A percentile compares a stretch with the other conserved stretches of the same genome.
Evolutionary conservation across 2,888 invertebrate genomes (phyloP).

Genomic region (Pelosia muscerda): DNA sequence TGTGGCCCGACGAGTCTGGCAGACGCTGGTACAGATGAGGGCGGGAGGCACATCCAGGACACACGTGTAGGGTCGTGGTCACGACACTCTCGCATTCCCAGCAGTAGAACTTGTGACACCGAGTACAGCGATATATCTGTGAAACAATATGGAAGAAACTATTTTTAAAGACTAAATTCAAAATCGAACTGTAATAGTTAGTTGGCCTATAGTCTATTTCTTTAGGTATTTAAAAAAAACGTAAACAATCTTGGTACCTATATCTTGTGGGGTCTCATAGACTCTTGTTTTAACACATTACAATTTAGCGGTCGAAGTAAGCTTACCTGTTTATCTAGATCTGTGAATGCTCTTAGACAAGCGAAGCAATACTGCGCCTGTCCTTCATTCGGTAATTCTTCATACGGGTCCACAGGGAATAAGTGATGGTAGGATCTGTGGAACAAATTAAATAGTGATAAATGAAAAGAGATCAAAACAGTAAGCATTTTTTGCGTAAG

Average conservation of each 20-base stretch:
- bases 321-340: conserved; percentile 90
- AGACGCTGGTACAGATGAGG: conserved; percentile 80
- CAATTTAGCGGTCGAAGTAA: not conserved
- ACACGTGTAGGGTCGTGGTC: conserved; percentile 97
- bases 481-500: no score
- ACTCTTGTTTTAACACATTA: no score
- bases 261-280: no score
- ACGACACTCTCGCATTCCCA: conserved; percentile 98
- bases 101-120: conserved; percentile 94
- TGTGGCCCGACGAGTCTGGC: conserved; percentile 62
- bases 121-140: conserved; percentile 93
- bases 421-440: conserved; percentile 97
- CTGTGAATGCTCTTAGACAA: conserved; percentile 90
- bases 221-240: no score
- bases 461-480: not conserved
- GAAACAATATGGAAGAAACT: not conserved
- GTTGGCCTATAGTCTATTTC: no score
- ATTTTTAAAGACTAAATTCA: no score
- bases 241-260: no score
- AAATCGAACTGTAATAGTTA: no score
- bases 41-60: conserved; percentile 97
- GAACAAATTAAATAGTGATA: conserved; percentile 7
- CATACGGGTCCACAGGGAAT: conserved; percentile 96
- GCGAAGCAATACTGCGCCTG: conserved; percentile 89
- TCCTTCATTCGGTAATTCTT: conserved; percentile 89